Evolutionary conservation across 2,888 invertebrate species (phyloP).

Genomic region (Amiota mariae): DNA sequence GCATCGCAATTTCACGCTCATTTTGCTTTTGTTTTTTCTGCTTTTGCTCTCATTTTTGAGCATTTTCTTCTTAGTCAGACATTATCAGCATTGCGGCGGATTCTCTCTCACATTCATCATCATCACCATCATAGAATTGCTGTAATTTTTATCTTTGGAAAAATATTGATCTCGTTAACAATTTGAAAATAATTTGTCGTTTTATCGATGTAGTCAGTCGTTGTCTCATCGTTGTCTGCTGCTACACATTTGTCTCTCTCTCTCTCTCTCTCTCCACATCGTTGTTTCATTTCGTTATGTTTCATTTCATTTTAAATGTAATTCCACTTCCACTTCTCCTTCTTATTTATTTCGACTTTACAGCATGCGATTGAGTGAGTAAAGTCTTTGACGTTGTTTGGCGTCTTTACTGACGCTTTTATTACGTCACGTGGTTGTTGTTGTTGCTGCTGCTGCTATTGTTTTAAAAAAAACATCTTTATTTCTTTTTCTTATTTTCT

Average conservation of each 20-base stretch:
- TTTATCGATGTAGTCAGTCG: conserved; percentile 33
- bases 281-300: background rate
- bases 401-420: conserved; percentile 27
- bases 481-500: background rate
- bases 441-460: conserved; percentile 29
- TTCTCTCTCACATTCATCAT: conserved; percentile 29
- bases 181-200: conserved; percentile 55
- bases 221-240: conserved; percentile 24
- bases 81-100: background rate
- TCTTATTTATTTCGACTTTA: conserved; percentile 15
- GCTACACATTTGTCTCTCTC: background rate
- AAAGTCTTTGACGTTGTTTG: conserved; percentile 32
- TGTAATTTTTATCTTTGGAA: conserved; percentile 40
- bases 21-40: conserved; percentile 31
- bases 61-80: background rate
- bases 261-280: too few relatives aligned
- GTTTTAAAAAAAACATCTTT: conserved; percentile 25
- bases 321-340: background rate
- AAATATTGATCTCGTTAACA: conserved; percentile 59
- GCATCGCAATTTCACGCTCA: background rate
- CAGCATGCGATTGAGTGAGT: too few relatives aligned
- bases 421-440: conserved; percentile 56
- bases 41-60: conserved; percentile 30
- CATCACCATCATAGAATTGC: background rate
- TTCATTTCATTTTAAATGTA: background rate